phyloP scores from a whole-genome alignment of 2,113 vertebrate genomes.

The Shinisaurus crocodilurus region DNA sequence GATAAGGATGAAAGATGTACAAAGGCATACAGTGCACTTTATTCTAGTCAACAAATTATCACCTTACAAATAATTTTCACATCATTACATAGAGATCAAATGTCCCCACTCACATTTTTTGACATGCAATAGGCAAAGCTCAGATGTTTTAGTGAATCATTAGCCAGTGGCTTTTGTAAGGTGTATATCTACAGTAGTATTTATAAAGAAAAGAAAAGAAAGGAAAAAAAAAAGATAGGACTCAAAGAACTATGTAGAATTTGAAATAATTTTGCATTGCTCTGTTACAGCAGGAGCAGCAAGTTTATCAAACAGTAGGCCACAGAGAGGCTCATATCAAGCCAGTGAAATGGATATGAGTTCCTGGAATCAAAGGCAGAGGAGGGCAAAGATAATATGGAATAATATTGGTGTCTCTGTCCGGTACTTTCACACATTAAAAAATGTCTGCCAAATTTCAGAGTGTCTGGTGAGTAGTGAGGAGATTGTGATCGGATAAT shows the following conservation, averaged over 20 bases:
- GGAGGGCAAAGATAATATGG: not conserved
- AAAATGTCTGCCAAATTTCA: not conserved
- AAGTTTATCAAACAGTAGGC: not conserved
- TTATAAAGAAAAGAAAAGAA: not conserved
- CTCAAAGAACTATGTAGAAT: not conserved
- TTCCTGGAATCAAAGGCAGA: accelerated
- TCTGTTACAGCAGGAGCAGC: not conserved
- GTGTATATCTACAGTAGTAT: not conserved
- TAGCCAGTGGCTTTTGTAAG: not conserved
- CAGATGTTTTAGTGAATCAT: not conserved
- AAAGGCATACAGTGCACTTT: slow-evolving; percentile 5
- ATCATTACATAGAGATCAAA: slow-evolving; percentile 1
- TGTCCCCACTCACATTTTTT: not conserved
- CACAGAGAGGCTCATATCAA: accelerated
- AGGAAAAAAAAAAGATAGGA: too few species aligned
- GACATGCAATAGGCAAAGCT: not conserved
- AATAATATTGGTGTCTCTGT: not conserved
- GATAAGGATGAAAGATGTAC: not conserved
- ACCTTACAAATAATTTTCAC: not conserved
- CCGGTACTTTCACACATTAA: not conserved
- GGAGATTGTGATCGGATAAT: not conserved
- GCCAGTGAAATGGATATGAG: not conserved
- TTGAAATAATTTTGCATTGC: not conserved
- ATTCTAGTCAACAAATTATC: accelerated
- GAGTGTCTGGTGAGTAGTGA: not conserved